Evolutionary conservation across 2,113 vertebrate genomes (phyloP).

Genomic region (Nesogale talazaci): DNA sequence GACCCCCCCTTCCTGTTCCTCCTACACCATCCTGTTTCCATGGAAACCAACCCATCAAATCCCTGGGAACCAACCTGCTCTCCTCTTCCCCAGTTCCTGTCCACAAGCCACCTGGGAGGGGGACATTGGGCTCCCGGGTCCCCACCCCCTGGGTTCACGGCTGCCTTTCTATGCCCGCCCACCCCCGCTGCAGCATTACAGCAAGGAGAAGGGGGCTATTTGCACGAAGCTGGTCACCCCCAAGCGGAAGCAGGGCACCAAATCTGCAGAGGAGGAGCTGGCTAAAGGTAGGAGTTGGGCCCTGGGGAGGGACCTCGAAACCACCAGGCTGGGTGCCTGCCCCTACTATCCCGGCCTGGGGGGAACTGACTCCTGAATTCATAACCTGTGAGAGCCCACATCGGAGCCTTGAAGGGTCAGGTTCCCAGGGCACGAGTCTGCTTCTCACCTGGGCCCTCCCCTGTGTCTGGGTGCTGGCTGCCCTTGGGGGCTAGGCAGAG

Average conservation of each 20-base stretch:
- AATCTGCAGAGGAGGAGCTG: constrained; percentile 91
- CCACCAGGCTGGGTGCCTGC: background rate
- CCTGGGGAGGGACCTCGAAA: background rate
- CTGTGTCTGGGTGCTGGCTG: background rate
- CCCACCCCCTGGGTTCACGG: background rate
- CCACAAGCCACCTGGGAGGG: background rate
- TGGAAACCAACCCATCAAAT: constrained; percentile 47
- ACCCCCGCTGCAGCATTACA: constrained; percentile 89
- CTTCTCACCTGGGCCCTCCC: too few relatives aligned
- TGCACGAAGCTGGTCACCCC: constrained; percentile 92
- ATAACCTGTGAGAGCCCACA: background rate
- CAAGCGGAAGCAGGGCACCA: constrained; percentile 91
- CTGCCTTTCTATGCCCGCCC: background rate
- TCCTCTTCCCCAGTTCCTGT: background rate
- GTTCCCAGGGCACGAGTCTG: background rate
- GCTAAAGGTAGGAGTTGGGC: constrained; percentile 89
- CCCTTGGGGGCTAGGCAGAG: background rate
- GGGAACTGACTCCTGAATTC: background rate
- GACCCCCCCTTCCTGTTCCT: background rate
- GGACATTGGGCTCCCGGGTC: background rate
- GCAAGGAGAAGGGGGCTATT: constrained; percentile 90
- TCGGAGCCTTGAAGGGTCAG: background rate
- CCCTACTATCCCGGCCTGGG: background rate
- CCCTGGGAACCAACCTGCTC: background rate
- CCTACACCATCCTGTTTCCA: background rate